Conservation (phyloP, 1,140 invertebrate genomes). For the Coboldia fuscipes region DNA sequence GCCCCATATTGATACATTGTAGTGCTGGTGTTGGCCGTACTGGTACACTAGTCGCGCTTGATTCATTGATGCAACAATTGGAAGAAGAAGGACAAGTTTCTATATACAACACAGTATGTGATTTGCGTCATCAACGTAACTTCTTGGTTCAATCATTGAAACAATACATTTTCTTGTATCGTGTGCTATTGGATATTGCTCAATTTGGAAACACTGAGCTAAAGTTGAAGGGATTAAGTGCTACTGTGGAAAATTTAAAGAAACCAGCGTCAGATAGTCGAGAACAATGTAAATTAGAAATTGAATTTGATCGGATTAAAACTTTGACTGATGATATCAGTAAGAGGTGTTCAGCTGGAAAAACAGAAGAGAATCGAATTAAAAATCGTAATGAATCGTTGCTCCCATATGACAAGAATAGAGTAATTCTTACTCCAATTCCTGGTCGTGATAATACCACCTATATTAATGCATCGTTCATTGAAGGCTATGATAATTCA, state of each 20-base stretch:
- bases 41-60: conserved; percentile 74
- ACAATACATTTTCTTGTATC: conserved; percentile 96
- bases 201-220: conserved; percentile 90
- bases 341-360: conserved; percentile 59
- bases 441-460: conserved; percentile 72
- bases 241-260: conserved; percentile 43
- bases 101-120: conserved; percentile 78
- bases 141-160: conserved; percentile 86
- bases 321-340: conserved; percentile 53
- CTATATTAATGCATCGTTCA: conserved; percentile 93
- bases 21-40: conserved; percentile 76
- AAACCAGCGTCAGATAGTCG: conserved; percentile 26
- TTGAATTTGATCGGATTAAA: conserved; percentile 68
- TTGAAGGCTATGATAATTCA: conserved; percentile 86
- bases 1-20: conserved; percentile 77
- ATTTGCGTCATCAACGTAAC: conserved; percentile 72
- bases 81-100: conserved; percentile 59
- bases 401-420: conserved; percentile 79
- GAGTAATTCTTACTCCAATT: conserved; percentile 47
- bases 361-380: conserved; percentile 60
- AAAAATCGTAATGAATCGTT: conserved; percentile 75
- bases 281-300: conserved; percentile 45
- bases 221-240: conserved; percentile 41
- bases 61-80: conserved; percentile 69
- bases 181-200: conserved; percentile 77